Conservation (phyloP, 53 echinoderm and acorn worm genomes). For the Crossaster papposus region DNA sequence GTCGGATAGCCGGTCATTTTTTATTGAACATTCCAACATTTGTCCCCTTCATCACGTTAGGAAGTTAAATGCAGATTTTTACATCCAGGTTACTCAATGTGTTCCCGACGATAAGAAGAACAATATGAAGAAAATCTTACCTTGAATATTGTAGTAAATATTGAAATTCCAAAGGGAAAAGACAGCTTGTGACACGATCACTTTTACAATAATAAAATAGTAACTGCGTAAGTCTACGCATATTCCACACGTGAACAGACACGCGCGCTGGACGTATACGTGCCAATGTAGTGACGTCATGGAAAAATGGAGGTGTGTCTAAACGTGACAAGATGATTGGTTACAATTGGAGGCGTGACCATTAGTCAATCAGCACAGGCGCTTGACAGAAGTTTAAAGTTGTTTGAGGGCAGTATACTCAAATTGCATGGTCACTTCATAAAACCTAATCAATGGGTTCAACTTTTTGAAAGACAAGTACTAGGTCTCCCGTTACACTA, state of each 20-base stretch:
- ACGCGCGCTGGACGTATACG: background rate
- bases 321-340: conserved; percentile 14
- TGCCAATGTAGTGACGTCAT: conserved; percentile 9
- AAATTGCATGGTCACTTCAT: no score
- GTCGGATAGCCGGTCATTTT: no score
- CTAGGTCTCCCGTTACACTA: no score
- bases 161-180: background rate
- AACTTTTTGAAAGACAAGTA: no score
- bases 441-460: no score
- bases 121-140: background rate
- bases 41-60: background rate
- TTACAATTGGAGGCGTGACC: conserved; percentile 4
- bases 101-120: background rate
- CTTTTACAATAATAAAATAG: background rate
- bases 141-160: background rate
- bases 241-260: background rate
- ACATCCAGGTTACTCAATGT: background rate
- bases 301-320: conserved; percentile 24
- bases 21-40: background rate
- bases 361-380: background rate
- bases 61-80: background rate
- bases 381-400: no score
- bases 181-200: background rate
- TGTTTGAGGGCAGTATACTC: no score
- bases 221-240: background rate